A percentile compares a stretch with the other conserved stretches of the same genome.
phyloP scores from a whole-genome alignment of 2,888 invertebrate species.

The Theretra japonica region DNA sequence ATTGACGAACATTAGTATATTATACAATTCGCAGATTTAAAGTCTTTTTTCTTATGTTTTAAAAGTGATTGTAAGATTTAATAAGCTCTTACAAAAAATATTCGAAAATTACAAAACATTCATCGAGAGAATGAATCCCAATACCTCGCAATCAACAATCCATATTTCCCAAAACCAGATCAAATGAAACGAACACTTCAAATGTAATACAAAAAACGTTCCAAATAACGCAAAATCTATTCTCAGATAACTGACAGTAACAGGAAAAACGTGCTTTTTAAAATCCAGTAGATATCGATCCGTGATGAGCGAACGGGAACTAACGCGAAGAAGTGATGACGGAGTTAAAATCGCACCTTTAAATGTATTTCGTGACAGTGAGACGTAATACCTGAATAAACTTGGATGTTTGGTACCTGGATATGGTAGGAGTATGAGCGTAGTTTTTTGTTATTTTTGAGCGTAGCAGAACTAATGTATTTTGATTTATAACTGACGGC shows the following conservation, averaged over 20 bases:
- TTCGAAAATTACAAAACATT: too few species aligned
- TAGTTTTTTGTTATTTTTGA: not conserved
- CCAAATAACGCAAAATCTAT: not conserved
- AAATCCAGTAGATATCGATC: not conserved
- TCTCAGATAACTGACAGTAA: not conserved
- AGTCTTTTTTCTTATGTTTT: too few species aligned
- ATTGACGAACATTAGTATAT: too few species aligned
- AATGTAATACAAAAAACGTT: not conserved
- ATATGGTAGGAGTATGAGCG: not conserved
- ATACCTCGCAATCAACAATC: too few species aligned
- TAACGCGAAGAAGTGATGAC: slow-evolving; percentile 19
- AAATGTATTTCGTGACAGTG: slow-evolving; percentile 65
- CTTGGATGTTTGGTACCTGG: not conserved
- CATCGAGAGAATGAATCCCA: too few species aligned
- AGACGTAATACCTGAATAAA: slow-evolving; percentile 49
- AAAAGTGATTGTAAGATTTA: too few species aligned
- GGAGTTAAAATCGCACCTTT: slow-evolving; percentile 66
- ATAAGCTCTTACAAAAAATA: too few species aligned
- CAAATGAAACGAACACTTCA: too few species aligned
- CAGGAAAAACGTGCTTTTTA: slow-evolving; percentile 1
- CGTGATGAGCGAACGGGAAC: slow-evolving; percentile 1
- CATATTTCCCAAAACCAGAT: too few species aligned
- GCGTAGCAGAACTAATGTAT: slow-evolving; percentile 25
- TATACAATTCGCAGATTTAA: too few species aligned
- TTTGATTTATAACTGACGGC: too few species aligned